A percentile compares a stretch with the other conserved stretches of the same genome.
Evolutionary conservation across 2,113 vertebrate genomes (phyloP).

Genomic region (Neotragus pygmaeus): DNA sequence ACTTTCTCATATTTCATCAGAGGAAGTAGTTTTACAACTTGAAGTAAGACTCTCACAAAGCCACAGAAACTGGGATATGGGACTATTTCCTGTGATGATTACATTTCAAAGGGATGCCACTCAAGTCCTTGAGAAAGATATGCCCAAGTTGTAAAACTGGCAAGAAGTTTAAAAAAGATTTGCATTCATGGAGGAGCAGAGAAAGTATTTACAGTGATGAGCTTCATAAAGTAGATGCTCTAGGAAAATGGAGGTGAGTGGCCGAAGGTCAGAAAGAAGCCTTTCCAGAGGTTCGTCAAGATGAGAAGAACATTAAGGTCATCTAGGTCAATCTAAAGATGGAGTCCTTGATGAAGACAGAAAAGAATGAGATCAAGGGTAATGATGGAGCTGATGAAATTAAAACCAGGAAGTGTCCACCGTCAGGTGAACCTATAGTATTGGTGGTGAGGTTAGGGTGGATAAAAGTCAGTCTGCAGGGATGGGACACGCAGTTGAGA

Average conservation of each 20-base stretch:
- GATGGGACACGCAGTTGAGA: accelerated
- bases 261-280: not conserved
- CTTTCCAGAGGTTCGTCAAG: not conserved
- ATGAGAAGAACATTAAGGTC: not conserved
- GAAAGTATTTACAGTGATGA: not conserved
- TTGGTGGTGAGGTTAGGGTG: accelerated
- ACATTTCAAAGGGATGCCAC: not conserved
- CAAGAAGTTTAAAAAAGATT: not conserved
- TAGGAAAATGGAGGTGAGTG: not conserved
- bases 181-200: not conserved
- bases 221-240: not conserved
- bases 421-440: not conserved
- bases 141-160: not conserved
- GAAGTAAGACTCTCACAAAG: not conserved
- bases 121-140: not conserved
- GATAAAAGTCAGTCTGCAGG: not conserved
- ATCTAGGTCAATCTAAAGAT: not conserved
- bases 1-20: not conserved
- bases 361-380: not conserved
- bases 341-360: not conserved
- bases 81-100: not conserved
- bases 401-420: not conserved
- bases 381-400: not conserved
- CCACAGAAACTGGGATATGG: not conserved
- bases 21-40: not conserved